Base-by-base conservation (phyloP, 2,888 invertebrate genomes). In the Rhyacophila evoluta region DNA sequence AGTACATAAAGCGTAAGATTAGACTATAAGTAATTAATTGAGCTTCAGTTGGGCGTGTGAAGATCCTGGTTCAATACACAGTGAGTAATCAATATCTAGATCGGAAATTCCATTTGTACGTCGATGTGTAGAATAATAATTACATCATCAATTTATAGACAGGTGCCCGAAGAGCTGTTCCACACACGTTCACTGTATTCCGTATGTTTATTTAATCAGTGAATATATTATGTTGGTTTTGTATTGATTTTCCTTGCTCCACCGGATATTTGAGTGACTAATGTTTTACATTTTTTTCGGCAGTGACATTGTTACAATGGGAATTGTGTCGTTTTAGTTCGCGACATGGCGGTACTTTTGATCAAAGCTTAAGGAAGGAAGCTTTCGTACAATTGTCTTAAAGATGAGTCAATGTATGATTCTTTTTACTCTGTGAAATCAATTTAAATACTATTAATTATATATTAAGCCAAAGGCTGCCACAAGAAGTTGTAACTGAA, bases 21-120 rank as follows among this genome's bases (percentile, higher is more conserved):
- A n/a, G n/a, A n/a, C n/a, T n/a, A n/a, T n/a, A n/a, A 39, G 55
- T 55, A 55, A 55, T 55, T 55, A 55, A 55, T 55, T 55, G 19
- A 55, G 55, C 25, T 55, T 55, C 55, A 55, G 25, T 55, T 25
- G 25, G 29, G 67, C 29, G 77, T 55, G 55, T 55, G 55, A 39
- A 80, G 80, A 81, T 81, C 80, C 80, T 81, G 80, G 80, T 81
- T 81, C 80, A 78, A 80, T 69, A 79, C 33, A 77, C 77, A 79
- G 72, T 72, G 67, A 73, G 68, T 73, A 41, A 68, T 69, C 68
- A 70, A 41, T 78, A 81, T 81, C 72, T 76, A 75, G 78, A 81
- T 81, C 80, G 76, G 75, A 78, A 77, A 81, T 81, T 78, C 80
- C 76, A 69, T 75, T 19, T 78, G 75, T 29, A 72, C 36, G 80